These are phyloP conservation scores for Rhea pennata DNA, from an alignment of 2,113 vertebrate species.

Conservation along the genomic window DNA sequence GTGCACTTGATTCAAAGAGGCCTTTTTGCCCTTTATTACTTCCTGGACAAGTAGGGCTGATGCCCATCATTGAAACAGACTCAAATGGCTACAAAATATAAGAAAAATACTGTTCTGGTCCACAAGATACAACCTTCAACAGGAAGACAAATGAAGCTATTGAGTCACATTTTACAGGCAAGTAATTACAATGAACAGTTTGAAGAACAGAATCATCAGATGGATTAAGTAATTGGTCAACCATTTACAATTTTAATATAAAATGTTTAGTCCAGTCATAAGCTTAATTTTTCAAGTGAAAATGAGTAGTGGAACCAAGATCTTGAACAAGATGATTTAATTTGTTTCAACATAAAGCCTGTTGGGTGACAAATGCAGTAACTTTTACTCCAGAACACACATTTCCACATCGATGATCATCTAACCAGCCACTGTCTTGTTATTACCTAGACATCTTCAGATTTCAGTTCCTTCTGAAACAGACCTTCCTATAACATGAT, in stretches of 20 bases:
- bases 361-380: background rate
- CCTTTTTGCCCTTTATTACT: slow-evolving; percentile 38
- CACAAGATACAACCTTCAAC: background rate
- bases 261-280: slow-evolving; percentile 36
- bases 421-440: background rate
- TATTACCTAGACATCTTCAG: background rate
- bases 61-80: background rate
- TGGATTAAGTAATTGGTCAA: background rate
- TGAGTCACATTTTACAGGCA: background rate
- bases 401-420: rapidly evolving
- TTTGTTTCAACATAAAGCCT: background rate
- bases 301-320: background rate
- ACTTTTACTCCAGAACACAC: background rate
- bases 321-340: background rate
- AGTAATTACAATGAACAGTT: background rate
- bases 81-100: background rate
- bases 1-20: background rate
- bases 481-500: background rate
- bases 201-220: background rate
- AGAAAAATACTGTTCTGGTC: slow-evolving; percentile 17
- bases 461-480: background rate
- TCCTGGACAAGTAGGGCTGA: background rate
- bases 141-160: background rate
- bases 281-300: slow-evolving; percentile 3
- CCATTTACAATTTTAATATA: slow-evolving; percentile 48